These are phyloP conservation scores for Melozone crissalis DNA, from an alignment of 2,113 vertebrate species.

Conservation along the genomic window DNA sequence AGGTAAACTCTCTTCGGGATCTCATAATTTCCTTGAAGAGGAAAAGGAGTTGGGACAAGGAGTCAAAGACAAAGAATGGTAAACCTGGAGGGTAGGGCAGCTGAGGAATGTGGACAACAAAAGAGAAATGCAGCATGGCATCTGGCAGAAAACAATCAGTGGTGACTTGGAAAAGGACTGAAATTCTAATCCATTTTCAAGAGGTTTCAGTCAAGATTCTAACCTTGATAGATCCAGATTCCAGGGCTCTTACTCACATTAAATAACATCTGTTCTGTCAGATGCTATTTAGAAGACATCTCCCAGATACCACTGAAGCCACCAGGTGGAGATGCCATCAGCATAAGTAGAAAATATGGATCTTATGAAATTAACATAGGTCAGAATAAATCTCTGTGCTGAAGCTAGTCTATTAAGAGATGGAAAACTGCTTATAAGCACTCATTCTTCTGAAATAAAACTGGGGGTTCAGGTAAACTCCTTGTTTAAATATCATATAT, in stretches of 20 bases:
- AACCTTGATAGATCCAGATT: not conserved
- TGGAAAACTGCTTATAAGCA: not conserved
- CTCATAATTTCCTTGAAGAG: not conserved
- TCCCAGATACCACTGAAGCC: not conserved
- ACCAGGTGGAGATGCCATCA: not conserved
- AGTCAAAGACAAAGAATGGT: not conserved
- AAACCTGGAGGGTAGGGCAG: not conserved
- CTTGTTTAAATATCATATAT: not conserved
- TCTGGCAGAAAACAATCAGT: not conserved
- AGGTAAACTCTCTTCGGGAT: not conserved
- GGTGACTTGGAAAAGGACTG: not conserved
- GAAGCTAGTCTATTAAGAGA: not conserved
- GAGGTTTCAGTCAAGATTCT: not conserved
- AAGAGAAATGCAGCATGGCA: not conserved
- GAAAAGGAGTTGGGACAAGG: not conserved
- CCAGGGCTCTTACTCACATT: not conserved
- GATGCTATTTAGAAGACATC: not conserved
- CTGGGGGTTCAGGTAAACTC: not conserved
- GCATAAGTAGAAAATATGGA: not conserved
- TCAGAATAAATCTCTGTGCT: not conserved
- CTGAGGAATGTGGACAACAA: not conserved
- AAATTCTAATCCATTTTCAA: not conserved
- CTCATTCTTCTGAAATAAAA: not conserved
- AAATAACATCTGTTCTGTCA: not conserved
- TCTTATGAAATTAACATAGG: not conserved